Evolutionary conservation across 2,797 vertebrate species (phyloP).

Genomic region (Aselliscus stoliczkanus): DNA sequence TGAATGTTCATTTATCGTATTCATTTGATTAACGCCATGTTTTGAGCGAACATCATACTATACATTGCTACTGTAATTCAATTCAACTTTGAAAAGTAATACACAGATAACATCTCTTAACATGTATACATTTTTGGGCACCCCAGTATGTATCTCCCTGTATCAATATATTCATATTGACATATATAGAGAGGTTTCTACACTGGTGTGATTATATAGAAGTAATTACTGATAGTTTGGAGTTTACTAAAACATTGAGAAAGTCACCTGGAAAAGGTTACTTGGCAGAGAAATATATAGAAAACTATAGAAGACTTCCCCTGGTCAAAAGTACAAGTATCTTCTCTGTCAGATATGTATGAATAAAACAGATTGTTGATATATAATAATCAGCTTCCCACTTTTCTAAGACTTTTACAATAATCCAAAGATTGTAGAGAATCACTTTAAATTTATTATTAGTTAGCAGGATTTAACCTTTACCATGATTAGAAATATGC

Average conservation of each 20-base stretch:
- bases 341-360: background rate
- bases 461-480: background rate
- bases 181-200: background rate
- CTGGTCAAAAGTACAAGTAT: background rate
- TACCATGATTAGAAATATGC: background rate
- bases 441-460: slow-evolving; percentile 4
- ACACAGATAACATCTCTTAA: too few species aligned
- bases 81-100: too few species aligned
- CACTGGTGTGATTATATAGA: background rate
- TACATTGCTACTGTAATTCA: too few species aligned
- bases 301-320: background rate
- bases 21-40: too few species aligned
- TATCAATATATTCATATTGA: background rate
- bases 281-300: background rate
- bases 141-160: background rate
- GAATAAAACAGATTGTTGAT: background rate
- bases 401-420: background rate
- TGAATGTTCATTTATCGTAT: too few species aligned
- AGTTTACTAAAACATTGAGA: background rate
- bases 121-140: too few species aligned
- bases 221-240: background rate
- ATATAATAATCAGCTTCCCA: background rate
- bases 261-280: background rate
- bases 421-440: background rate
- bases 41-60: too few species aligned